These are phyloP conservation scores for Haemorhous mexicanus DNA, from an alignment of 2,113 vertebrate genomes.

Conservation along the genomic window DNA sequence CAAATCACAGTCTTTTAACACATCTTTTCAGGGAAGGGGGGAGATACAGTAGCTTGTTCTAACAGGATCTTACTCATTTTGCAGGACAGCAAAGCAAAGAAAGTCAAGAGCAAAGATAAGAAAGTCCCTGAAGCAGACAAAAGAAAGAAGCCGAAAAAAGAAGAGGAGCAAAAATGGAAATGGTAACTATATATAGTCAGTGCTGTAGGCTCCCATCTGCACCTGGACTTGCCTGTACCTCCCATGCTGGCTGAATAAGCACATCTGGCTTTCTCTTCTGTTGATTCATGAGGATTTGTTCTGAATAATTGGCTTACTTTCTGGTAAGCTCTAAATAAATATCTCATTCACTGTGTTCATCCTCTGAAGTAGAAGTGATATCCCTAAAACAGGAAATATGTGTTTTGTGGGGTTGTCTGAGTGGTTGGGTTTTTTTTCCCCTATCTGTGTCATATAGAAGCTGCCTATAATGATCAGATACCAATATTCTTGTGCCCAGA, in stretches of 20 bases:
- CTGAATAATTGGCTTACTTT: slow-evolving; percentile 29
- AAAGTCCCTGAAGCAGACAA: slow-evolving; percentile 80
- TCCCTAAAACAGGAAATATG: neutral
- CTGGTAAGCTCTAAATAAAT: slow-evolving; percentile 26
- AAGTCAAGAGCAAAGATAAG: slow-evolving; percentile 87
- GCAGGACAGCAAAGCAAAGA: slow-evolving; percentile 89
- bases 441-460: neutral
- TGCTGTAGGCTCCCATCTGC: neutral
- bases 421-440: too few relatives aligned
- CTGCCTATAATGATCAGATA: neutral
- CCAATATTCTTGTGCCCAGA: neutral
- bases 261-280: neutral
- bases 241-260: neutral
- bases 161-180: slow-evolving; percentile 97
- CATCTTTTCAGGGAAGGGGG: neutral
- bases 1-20: neutral
- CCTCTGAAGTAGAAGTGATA: neutral
- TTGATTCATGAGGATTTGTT: slow-evolving; percentile 38
- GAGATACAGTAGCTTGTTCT: neutral
- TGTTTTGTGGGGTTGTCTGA: neutral
- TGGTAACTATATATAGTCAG: slow-evolving; percentile 77
- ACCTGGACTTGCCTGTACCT: neutral
- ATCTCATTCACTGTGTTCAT: neutral
- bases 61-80: neutral
- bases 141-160: slow-evolving; percentile 90